These are phyloP conservation scores for Thalassoma bifasciatum DNA, from an alignment of 2,113 vertebrate species.

Conservation along the genomic window DNA sequence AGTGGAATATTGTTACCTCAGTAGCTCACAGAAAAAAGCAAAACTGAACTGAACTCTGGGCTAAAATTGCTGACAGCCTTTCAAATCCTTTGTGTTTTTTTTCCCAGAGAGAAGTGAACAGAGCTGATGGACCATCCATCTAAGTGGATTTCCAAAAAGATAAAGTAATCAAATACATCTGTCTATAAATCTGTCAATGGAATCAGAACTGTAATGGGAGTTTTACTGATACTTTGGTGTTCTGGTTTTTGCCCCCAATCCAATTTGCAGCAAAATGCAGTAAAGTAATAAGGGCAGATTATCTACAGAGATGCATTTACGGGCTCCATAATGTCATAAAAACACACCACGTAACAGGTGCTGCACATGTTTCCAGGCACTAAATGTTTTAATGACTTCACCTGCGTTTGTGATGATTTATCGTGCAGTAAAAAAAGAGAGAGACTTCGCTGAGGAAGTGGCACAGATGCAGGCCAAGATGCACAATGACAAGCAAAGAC, in stretches of 20 bases:
- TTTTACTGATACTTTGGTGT: constrained; percentile 69
- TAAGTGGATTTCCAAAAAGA: constrained; percentile 73
- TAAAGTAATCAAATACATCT: constrained; percentile 76
- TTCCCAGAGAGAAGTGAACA: constrained; percentile 25
- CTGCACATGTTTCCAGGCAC: constrained; percentile 45
- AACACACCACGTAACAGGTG: constrained; percentile 45
- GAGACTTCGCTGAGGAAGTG: not conserved
- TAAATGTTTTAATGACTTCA: constrained; percentile 56
- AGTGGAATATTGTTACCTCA: not conserved
- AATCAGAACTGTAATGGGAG: constrained; percentile 72
- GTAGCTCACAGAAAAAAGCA: not conserved
- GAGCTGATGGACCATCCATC: constrained; percentile 64
- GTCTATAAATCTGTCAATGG: constrained; percentile 76
- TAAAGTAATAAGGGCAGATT: constrained; percentile 55
- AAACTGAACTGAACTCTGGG: not conserved
- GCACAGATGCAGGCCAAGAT: constrained; percentile 2
- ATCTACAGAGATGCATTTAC: constrained; percentile 72
- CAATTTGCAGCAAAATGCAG: constrained; percentile 62
- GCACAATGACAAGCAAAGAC: not conserved
- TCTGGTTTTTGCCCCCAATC: constrained; percentile 77
- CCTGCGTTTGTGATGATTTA: constrained; percentile 38
- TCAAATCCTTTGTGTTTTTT: not conserved
- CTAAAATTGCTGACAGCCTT: constrained; percentile 9
- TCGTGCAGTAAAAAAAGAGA: constrained; percentile 12
- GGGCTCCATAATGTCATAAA: constrained; percentile 50